A percentile compares a stretch with the other conserved stretches of the same genome.
Evolutionary conservation across 2,113 vertebrate species (phyloP).

Genomic region (Columba livia): DNA sequence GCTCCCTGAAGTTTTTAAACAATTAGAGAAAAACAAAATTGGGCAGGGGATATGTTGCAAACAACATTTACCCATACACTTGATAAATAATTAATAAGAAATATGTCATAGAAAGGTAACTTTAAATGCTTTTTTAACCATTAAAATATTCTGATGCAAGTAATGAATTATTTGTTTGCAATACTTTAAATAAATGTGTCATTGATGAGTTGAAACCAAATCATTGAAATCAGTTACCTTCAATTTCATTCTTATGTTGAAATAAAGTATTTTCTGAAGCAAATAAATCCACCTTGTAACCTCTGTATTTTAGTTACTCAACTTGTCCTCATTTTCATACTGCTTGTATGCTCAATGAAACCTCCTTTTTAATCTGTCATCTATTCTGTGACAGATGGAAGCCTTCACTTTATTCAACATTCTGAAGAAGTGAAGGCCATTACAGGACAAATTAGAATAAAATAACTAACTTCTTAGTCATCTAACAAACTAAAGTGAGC

Average conservation of each 20-base stretch:
- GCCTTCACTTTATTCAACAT: slow-evolving; percentile 8
- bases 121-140: slow-evolving; percentile 42
- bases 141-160: slow-evolving; percentile 16
- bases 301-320: background rate
- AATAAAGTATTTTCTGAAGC: slow-evolving; percentile 42
- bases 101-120: slow-evolving; percentile 28
- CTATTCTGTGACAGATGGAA: background rate
- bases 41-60: slow-evolving; percentile 58
- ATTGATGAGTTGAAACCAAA: slow-evolving; percentile 23
- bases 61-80: slow-evolving; percentile 9
- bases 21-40: slow-evolving; percentile 58
- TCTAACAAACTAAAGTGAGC: background rate
- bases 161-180: slow-evolving; percentile 54
- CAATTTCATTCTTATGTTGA: slow-evolving; percentile 25
- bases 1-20: slow-evolving; percentile 33
- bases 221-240: slow-evolving; percentile 42
- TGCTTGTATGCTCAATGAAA: background rate
- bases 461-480: background rate
- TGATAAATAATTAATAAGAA: slow-evolving; percentile 60
- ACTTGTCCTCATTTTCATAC: background rate
- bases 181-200: slow-evolving; percentile 38
- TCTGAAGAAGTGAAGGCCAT: background rate
- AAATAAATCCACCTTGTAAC: background rate
- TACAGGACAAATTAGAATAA: background rate
- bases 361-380: background rate